phyloP scores from a whole-genome alignment of 1,140 invertebrate genomes.

The Solenopsis fugax region DNA sequence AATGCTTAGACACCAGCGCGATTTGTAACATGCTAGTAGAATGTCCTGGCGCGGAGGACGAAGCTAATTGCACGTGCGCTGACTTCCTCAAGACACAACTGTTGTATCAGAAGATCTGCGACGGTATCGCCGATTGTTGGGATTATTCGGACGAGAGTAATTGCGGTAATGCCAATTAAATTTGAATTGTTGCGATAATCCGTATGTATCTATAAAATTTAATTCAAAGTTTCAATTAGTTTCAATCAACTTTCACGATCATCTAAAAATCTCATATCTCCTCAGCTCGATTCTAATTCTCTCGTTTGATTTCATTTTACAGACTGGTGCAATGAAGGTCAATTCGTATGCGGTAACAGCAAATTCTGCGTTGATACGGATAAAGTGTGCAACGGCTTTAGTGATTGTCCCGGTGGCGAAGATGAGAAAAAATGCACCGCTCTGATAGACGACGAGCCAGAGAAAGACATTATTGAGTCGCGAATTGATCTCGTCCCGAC shows the following conservation, averaged over 20 bases:
- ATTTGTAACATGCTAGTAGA: constrained; percentile 92
- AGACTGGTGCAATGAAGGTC: constrained; percentile 92
- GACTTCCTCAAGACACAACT: constrained; percentile 91
- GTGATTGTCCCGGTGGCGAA: constrained; percentile 93
- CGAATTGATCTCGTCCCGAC: neutral
- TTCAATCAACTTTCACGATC: neutral
- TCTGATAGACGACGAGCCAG: constrained; percentile 81
- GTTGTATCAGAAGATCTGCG: constrained; percentile 92
- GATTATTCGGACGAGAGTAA: constrained; percentile 93
- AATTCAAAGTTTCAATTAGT: neutral
- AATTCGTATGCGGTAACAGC: constrained; percentile 92
- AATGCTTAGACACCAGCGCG: constrained; percentile 89
- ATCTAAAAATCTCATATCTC: neutral
- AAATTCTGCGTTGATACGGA: constrained; percentile 89
- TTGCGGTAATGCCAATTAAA: constrained; percentile 88
- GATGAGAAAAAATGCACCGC: constrained; percentile 92
- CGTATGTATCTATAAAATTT: neutral
- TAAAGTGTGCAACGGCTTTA: constrained; percentile 91
- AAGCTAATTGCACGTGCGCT: constrained; percentile 91
- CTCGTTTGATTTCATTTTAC: neutral
- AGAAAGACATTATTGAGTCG: neutral
- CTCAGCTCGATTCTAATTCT: neutral
- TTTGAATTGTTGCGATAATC: neutral
- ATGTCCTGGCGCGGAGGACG: constrained; percentile 91
- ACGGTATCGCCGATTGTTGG: constrained; percentile 92